Evolutionary conservation across 2,888 invertebrate genomes (phyloP).

Genomic region (Clostera curtula): DNA sequence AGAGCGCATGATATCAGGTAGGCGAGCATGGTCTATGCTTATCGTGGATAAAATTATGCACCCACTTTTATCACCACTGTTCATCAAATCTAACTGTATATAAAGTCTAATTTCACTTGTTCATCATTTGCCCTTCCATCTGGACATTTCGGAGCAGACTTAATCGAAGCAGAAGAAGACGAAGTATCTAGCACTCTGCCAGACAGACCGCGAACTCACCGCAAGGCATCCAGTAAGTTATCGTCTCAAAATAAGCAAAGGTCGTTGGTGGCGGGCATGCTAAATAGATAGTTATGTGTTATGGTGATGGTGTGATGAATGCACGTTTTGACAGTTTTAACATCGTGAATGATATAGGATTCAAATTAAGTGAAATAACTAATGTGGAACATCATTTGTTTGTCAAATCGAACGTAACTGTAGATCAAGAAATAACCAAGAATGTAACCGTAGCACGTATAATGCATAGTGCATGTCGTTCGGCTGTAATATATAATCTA

Average conservation of each 20-base stretch:
- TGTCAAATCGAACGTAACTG: no score
- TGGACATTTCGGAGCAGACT: constrained; percentile 57
- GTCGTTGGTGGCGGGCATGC: constrained; percentile 21
- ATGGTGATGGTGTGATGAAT: constrained; percentile 15
- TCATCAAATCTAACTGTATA: constrained; percentile 30
- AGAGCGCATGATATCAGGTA: constrained; percentile 22
- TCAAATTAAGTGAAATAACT: no score
- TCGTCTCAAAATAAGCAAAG: constrained; percentile 1
- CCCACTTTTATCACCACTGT: constrained; percentile 29
- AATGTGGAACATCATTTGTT: no score
- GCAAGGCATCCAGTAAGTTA: constrained; percentile 76
- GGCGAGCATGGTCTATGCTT: constrained; percentile 52
- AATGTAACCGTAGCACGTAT: no score
- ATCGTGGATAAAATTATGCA: constrained; percentile 29
- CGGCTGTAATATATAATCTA: no score
- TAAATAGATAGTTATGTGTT: constrained; percentile 11
- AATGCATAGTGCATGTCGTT: no score
- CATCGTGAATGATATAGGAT: constrained; percentile 5
- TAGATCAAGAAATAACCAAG: no score
- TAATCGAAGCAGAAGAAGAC: constrained; percentile 76
- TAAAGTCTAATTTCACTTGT: constrained; percentile 31
- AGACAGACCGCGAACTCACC: constrained; percentile 58
- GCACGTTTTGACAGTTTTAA: constrained; percentile 2
- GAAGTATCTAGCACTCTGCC: constrained; percentile 64
- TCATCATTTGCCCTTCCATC: constrained; percentile 27